A percentile compares a stretch with the other conserved stretches of the same genome.
phyloP scores from a whole-genome alignment of 2,113 vertebrate species.

The Dipodomys ordii region DNA sequence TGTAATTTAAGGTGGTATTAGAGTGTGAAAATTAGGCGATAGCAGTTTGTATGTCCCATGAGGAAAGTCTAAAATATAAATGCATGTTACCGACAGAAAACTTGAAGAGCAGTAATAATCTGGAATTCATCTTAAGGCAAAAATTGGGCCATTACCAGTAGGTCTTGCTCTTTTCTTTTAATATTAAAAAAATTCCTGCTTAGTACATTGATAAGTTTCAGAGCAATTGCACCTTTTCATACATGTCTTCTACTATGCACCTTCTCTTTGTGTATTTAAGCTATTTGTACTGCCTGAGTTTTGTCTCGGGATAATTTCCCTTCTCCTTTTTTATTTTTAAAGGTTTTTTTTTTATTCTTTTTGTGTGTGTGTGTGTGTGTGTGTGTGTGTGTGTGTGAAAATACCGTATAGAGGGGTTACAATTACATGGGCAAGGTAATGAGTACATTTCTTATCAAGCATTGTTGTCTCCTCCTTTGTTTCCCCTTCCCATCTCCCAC shows the following conservation, averaged over 20 bases:
- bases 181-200: conserved; percentile 28
- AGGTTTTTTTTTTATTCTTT: too few species aligned
- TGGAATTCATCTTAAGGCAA: conserved; percentile 69
- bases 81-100: background rate
- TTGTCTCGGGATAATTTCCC: conserved; percentile 62
- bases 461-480: too few species aligned
- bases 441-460: too few species aligned
- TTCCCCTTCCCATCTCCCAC: too few species aligned
- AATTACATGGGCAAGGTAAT: too few species aligned
- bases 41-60: conserved; percentile 35
- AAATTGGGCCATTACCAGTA: conserved; percentile 64
- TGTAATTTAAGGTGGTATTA: background rate
- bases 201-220: conserved; percentile 67
- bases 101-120: conserved; percentile 55
- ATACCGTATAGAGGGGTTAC: too few species aligned
- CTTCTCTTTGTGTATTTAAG: conserved; percentile 40
- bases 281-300: conserved; percentile 60
- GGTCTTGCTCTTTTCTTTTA: conserved; percentile 48
- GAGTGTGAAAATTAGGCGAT: conserved; percentile 64
- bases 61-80: conserved; percentile 52
- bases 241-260: background rate
- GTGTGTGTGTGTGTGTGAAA: too few species aligned
- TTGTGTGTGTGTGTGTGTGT: too few species aligned
- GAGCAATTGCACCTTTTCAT: conserved; percentile 43
- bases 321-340: background rate